Evolutionary conservation across 2,113 vertebrate species (phyloP), one percentile per base, ranked within the genome.

Genomic region (Nothobranchius kuhntae): DNA sequence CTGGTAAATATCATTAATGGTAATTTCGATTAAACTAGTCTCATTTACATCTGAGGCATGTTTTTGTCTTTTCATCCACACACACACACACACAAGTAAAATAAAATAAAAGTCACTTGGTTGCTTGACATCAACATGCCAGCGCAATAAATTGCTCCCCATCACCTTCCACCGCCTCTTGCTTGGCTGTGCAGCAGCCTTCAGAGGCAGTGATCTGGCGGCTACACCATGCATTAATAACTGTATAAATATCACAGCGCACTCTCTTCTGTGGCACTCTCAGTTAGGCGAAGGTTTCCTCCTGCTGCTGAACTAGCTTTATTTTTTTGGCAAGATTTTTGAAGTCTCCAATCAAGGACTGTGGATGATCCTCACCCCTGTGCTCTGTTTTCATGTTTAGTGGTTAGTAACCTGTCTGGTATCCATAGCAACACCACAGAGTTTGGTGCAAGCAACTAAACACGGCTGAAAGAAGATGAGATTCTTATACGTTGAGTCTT

Each of bases 141-240:
- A 73, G 54, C 78, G 48, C 62, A 57, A 65, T 84, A 69, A 65
- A 44, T 63, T 35, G 63, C 69, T 26, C 44, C 57, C 44, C 17
- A 6, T 56, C 42, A 47, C 42, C 42, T 66, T 64, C 38, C 47
- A 44, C 56, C 53, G 50, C 68, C 61, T 76, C 58, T 65, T 26
- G 70, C 61, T 65, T 76, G 64, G 81, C 54, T 69, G 78, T 65
- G 68, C 71, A 78, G 66, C 67, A 57, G 71, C 81, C 38, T 77
- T 81, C 70, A 80, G 75, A 89, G 69, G 54, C 61, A 74, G 76
- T 47, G 63, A 87, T 87, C 78, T 74, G 79, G 73, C 77, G 66
- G 64, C 61, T 68, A 58, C 80, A 24, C 76, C 80, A 84, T 83
- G 83, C 81, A 89, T 90, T 89, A 87, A 86, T 86, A 86, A 89